Evolutionary conservation across 1,140 invertebrate genomes (phyloP), one percentile per base, ranked within the genome.

Genomic region (Eufriesea mexicana): DNA sequence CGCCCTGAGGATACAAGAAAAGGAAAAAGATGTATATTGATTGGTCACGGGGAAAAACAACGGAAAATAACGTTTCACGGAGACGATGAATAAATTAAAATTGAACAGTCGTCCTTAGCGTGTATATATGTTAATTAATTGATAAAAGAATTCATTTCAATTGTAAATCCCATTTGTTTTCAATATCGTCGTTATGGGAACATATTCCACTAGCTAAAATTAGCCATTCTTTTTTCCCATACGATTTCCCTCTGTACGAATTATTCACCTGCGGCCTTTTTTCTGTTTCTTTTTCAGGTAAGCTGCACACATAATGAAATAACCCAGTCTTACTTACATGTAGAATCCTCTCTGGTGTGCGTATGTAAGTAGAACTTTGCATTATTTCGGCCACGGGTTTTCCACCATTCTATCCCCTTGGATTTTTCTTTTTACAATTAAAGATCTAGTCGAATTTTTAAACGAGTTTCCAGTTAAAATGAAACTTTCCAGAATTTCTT

Each of bases 341-440:
- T 81, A 75, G 71, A 74, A 66, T 75, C 0, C 61, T 45, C 35
- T 74, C 71, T n/a, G 61, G 25, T 54, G 20, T 23, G 42, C 28
- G n/a, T 62, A 55, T 81, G 79, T 81, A 81, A 81, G 79, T 81
- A 75, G 23, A 75, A 66, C 7, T 49, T 81, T 81, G 7, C 61
- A 75, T 45, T 35, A 23, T 74, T 64, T 62, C 45, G 25, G n/a
- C 0, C n/a, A 23, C 16, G 2, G 20, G 42, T 74, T 74, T 23
- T 28, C n/a, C 35, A 45, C 23, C 10, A 16, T n/a, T 67, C 42
- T 45, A 23, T 35, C 5, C 23, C 14, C 23, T 16, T 45, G 10
- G 20, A 66, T 66, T 5, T 72, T 23, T 20, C 10, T 35, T 64
- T 23, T 64, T 42, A 35, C 35, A 35, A 35, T 35, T 35, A 1